These are phyloP conservation scores for Heliconius erato DNA, from an alignment of 2,888 invertebrate genomes.

Conservation along the genomic window DNA sequence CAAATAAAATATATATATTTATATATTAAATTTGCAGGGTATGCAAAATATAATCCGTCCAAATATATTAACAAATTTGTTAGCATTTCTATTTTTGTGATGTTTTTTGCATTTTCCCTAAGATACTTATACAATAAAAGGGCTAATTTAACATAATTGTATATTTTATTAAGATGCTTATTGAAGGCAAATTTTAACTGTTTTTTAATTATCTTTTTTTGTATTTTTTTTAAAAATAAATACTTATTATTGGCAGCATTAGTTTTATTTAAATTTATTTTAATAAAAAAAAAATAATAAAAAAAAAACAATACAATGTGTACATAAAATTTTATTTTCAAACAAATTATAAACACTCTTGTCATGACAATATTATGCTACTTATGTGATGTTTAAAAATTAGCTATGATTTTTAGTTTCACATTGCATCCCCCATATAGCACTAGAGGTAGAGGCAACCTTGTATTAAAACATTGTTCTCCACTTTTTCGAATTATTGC, in stretches of 20 bases:
- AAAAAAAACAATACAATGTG: neutral
- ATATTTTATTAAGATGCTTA: constrained; percentile 4
- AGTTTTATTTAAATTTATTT: neutral
- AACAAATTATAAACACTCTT: neutral
- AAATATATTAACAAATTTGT: constrained; percentile 5
- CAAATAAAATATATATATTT: neutral
- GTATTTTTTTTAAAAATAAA: neutral
- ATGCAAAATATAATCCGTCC: constrained; percentile 37
- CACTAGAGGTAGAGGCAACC: neutral
- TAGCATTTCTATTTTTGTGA: constrained; percentile 13
- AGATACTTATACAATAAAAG: neutral
- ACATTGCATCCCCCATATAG: neutral
- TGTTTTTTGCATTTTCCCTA: constrained; percentile 14
- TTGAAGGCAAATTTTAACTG: neutral
- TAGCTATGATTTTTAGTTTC: neutral
- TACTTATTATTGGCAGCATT: neutral
- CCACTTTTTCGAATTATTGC: neutral
- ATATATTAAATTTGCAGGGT: constrained; percentile 31
- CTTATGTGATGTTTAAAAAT: neutral
- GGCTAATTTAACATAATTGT: neutral
- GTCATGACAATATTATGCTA: neutral
- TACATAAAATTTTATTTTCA: neutral
- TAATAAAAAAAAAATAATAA: too few relatives aligned
- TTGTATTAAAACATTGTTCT: neutral
- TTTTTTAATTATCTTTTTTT: neutral